Evolutionary conservation across 2,113 vertebrate species (phyloP).

Genomic region (Ursus arctos): DNA sequence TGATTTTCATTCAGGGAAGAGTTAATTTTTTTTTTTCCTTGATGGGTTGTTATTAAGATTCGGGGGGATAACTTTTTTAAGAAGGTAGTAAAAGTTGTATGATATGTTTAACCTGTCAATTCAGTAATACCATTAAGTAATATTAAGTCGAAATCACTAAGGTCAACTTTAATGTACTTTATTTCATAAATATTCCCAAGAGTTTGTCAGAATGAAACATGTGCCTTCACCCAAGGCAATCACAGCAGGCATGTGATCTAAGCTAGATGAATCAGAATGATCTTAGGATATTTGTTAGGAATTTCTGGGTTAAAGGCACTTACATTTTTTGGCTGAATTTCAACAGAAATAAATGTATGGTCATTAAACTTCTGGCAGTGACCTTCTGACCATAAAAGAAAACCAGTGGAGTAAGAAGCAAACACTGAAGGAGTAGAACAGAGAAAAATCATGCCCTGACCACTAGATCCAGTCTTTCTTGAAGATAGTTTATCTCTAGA

Average conservation of each 20-base stretch:
- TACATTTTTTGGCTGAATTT: neutral
- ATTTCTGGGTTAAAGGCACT: neutral
- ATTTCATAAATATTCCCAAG: neutral
- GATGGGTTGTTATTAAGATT: neutral
- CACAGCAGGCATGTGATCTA: neutral
- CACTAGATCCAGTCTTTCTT: neutral
- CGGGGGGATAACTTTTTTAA: neutral
- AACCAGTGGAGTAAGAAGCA: neutral
- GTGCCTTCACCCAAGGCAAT: neutral
- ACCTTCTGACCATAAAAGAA: neutral
- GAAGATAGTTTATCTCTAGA: neutral
- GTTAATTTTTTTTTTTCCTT: neutral
- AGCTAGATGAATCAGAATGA: neutral
- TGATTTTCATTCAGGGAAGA: neutral
- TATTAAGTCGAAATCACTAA: slow-evolving; percentile 1
- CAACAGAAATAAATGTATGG: neutral
- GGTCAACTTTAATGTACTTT: neutral
- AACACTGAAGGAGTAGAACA: neutral
- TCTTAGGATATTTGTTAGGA: neutral
- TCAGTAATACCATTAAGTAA: neutral
- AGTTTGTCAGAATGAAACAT: neutral
- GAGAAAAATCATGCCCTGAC: neutral
- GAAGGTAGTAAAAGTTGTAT: neutral
- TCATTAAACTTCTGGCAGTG: neutral
- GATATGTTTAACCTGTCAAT: neutral